A percentile compares a stretch with the other conserved stretches of the same genome.
These are phyloP conservation scores for Drosophila gunungcola DNA, from an alignment of 1,140 invertebrate species.

Conservation along the genomic window DNA sequence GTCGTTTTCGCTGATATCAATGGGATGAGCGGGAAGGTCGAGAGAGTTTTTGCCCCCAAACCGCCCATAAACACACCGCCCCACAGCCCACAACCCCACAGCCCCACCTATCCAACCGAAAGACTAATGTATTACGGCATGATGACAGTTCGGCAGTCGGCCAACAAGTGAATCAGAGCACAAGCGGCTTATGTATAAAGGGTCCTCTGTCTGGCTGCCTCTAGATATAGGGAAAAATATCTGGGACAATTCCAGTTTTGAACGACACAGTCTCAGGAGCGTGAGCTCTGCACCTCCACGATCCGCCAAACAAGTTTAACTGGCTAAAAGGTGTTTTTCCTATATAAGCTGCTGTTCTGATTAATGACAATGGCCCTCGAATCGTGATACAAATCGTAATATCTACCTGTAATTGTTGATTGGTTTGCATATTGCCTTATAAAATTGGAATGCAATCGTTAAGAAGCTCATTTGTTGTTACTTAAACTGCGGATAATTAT, in stretches of 20 bases:
- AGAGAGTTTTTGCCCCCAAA: constrained; percentile 13
- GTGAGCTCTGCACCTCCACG: constrained; percentile 7
- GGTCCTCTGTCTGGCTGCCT: constrained; percentile 8
- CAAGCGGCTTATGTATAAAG: constrained; percentile 29
- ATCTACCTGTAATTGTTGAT: constrained; percentile 1
- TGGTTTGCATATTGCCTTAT: background rate
- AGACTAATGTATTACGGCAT: constrained; percentile 20
- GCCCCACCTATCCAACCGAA: constrained; percentile 2
- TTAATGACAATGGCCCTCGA: constrained; percentile 38
- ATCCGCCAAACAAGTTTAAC: constrained; percentile 62
- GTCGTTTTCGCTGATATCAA: constrained; percentile 40
- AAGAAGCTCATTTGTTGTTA: constrained; percentile 2
- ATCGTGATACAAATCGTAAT: constrained; percentile 18
- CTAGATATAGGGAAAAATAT: constrained; percentile 12
- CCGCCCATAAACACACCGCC: background rate
- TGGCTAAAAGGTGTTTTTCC: constrained; percentile 50
- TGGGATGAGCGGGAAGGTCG: constrained; percentile 39
- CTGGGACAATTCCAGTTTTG: constrained; percentile 44
- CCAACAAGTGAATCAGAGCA: constrained; percentile 37
- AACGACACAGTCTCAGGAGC: constrained; percentile 13
- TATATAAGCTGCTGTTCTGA: constrained; percentile 17
- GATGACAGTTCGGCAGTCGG: constrained; percentile 14
- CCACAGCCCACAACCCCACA: background rate
- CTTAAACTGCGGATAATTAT: background rate
- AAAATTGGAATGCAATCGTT: background rate